These are phyloP conservation scores for Oreochromis aureus DNA, from an alignment of 2,113 vertebrate species.

Conservation along the genomic window DNA sequence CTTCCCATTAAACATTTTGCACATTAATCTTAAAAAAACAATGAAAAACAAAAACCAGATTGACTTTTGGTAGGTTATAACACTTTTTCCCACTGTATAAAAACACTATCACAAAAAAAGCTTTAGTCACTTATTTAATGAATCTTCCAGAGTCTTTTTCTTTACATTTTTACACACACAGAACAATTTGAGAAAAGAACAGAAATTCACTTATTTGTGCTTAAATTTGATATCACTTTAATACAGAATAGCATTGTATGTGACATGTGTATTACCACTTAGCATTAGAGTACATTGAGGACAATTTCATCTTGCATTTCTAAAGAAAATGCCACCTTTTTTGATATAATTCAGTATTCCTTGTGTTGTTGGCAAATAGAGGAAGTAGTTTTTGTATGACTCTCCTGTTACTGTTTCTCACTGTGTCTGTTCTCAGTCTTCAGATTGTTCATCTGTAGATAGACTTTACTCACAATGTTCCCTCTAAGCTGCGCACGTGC, in stretches of 20 bases:
- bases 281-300: too few species aligned
- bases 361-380: background rate
- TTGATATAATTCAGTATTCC: background rate
- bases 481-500: too few species aligned
- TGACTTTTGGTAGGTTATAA: background rate
- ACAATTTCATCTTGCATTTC: too few species aligned
- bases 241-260: too few species aligned
- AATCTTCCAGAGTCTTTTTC: accelerated
- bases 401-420: background rate
- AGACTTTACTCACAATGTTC: background rate
- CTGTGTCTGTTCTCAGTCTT: background rate
- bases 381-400: background rate
- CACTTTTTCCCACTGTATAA: accelerated
- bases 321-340: accelerated
- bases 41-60: too few species aligned
- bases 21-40: too few species aligned
- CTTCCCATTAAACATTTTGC: too few species aligned
- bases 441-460: background rate
- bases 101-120: background rate
- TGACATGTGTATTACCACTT: too few species aligned
- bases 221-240: too few species aligned
- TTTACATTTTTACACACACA: background rate
- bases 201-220: too few species aligned
- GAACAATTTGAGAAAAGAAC: background rate
- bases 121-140: background rate